Evolutionary conservation across 2,113 vertebrate species (phyloP), one percentile per base, ranked within the genome.

Genomic region (Odocoileus hemionus): DNA sequence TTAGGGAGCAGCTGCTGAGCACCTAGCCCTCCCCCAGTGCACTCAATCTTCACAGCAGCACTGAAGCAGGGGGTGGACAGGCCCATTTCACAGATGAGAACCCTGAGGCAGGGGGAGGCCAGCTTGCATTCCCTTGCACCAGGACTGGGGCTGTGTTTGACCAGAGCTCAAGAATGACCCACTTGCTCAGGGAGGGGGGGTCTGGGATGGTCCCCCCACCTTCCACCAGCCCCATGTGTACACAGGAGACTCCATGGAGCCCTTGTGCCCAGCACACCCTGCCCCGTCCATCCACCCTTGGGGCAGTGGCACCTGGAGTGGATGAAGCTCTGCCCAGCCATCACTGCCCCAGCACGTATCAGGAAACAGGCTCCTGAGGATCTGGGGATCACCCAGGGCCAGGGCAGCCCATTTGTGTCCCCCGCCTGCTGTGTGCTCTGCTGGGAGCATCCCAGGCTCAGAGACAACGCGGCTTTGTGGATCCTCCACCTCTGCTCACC

Each of bases 401-500:
- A 33, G n/a, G 60, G 58, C 36, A 12, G 45, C 54, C 58, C 33
- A 21, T 43, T 17, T 25, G 36, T 47, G 87, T 26, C 43, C 36
- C 23, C 19, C 4, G 4, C 16, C 67, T 2, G 9, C 67, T 21
- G 4, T 2, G 2, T 26, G 14, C 33, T 85, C 57, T 55, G 28
- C 91, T 36, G 52, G 87, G 78, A 82, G 12, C 45, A n/a, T 43
- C 54, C 64, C 36, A 30, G 84, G 82, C 90, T 91, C 45, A 45
- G 86, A 97, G 84, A 98, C 96, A 98, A 90, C 96, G 28, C 3
- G 0, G 89, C 97, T 97, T 93, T 98, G 97, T 98, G 89, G 30
- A 26, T 89, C 70, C n/a, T 93, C 96, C 50, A 8, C 89, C 82
- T 94, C 10, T 79, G 85, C 45, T 94, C 67, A 30, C 89, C 54